Base-by-base conservation (phyloP, 2,113 vertebrate genomes). In the Alexandromys fortis region DNA sequence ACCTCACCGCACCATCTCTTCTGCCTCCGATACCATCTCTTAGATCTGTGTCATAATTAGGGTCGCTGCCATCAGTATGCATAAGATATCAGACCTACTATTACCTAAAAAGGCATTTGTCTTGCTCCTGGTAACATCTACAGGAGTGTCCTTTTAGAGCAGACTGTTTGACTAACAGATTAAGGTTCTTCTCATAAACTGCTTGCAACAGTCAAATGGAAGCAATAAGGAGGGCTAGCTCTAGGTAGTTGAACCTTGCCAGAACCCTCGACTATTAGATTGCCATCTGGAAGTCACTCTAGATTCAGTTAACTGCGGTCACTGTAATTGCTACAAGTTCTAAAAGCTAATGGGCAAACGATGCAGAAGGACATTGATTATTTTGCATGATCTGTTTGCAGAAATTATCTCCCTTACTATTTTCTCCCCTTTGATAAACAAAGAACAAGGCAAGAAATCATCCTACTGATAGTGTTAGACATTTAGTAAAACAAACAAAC, bases 331-430 rank as follows among this genome's bases (percentile, higher is more conserved):
- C n/a, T 75, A 28, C 9, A 14, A 73, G 89, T 86, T 78, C 76
- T 91, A 75, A 90, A 9, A 92, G n/a, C 68, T 78, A 21, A 86
- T 79, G 30, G n/a, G 45, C 87, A 63, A 65, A 19, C 1, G 58
- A 33, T 30, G 45, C 73, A 49, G 55, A 92, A 89, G 5, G 28
- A 33, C 19, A 65, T 86, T 19, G 55, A 11, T 91, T 49, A 86
- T 28, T 92, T 91, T 96, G 10, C 9, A 58, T 63, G 8, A 35
- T 89, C 35, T 73, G 22, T 94, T 94, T 83, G 4, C 87, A 42
- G 90, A 94, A 90, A 76, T 90, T 55, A 7, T 92, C 28, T 95
- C 75, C 92, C 9, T 42, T 89, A 77, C 85, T 38, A 19, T 38
- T 47, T 73, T 86, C 21, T n/a, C 0, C 0, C 61, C 83, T 75